Evolutionary conservation across 2,797 vertebrate species (phyloP), one percentile per base, ranked within the genome.

Genomic region (Danio tinwini): DNA sequence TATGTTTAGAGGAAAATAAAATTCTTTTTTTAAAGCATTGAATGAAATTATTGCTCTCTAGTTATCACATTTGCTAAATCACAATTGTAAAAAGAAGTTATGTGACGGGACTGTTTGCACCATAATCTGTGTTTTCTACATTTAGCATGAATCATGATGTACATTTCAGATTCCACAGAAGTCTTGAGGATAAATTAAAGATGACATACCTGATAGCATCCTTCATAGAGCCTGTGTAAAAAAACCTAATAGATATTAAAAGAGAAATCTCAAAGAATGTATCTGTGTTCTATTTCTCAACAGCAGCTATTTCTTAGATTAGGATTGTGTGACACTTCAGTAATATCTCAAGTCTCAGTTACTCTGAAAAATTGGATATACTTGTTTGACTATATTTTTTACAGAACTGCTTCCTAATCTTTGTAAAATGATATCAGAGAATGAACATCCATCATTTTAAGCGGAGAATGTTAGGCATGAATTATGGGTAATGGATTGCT

Each of bases 141-240:
- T n/a, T n/a, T n/a, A n/a, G 62, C 86, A 52, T 81, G 7, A 47
- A 84, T 78, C 50, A 42, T 65, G 49, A 78, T 76, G 76, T 83
- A 67, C 88, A 85, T 87, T 86, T 86, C 88, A 85, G 88, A 86
- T 89, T 85, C 76, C 87, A 88, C 92, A 92, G 92, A 91, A 92
- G 92, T 91, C 88, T 79, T 83, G 83, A 72, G 65, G 85, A 81
- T 87, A 87, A 90, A 88, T 81, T 71, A 67, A 85, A 88, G 85
- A 88, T 88, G 85, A 89, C 78, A 74, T 88, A 88, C 92, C 87
- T 63, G 71, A 83, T 93, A 89, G 86, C 89, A 82, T 80, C 69
- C 77, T 81, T 83, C 45, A 68, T 62, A 59, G 72, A 70, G 69
- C 63, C 85, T 73, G n/a, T n/a, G n/a, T 16, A 69, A 87, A 83